Conservation (phyloP, 2,113 vertebrate species). For the Psittacara wagleri region DNA sequence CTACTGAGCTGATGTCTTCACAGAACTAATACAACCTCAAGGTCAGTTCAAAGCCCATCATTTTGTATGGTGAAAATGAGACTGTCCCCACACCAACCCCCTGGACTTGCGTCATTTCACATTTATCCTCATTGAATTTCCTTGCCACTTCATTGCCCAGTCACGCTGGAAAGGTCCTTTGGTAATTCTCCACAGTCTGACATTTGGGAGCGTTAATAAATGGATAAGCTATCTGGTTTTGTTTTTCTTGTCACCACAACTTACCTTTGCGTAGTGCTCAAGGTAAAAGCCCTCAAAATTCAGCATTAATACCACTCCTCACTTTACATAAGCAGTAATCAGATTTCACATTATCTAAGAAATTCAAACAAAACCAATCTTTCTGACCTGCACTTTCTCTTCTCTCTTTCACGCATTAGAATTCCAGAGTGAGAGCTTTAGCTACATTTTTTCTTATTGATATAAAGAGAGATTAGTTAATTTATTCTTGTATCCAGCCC, state of each 20-base stretch:
- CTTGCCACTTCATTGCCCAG: background rate
- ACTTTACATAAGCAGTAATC: background rate
- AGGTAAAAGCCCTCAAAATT: background rate
- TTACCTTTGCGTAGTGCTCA: background rate
- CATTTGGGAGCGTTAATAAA: background rate
- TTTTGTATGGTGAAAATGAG: background rate
- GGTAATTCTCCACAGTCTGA: background rate
- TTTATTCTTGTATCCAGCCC: background rate
- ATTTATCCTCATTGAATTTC: slow-evolving; percentile 7
- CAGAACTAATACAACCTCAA: background rate
- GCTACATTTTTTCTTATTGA: background rate
- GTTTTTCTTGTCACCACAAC: background rate
- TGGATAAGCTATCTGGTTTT: background rate
- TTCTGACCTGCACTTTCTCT: background rate
- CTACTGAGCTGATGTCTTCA: background rate
- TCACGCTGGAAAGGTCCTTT: background rate
- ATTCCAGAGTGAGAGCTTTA: background rate
- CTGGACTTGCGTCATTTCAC: background rate
- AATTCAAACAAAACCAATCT: background rate
- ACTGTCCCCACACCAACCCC: background rate
- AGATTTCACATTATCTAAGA: background rate
- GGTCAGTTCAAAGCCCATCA: background rate
- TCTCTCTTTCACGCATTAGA: background rate
- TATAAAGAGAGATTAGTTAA: background rate
- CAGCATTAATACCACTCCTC: background rate